Evolutionary conservation across 2,888 invertebrate species (phyloP), one percentile per base, ranked within the genome.

Genomic region (Dolichopus griseipennis): DNA sequence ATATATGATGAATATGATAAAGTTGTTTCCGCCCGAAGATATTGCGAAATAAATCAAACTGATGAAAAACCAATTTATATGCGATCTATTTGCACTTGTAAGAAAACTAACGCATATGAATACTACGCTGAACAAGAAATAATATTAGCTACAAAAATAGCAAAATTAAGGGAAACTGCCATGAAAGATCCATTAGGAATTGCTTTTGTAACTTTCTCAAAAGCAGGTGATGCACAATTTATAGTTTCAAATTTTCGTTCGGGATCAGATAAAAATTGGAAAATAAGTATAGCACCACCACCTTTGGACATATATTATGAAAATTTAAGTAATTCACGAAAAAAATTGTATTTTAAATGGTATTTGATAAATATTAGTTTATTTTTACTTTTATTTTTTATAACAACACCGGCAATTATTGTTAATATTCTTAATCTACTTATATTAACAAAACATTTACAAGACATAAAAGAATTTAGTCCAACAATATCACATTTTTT

Each of bases 251-350:
- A 88, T 70, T 90, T 90, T 75, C 79, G 81, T 65, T 84, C 85
- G 0, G 85, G 87, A 76, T 78, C 88, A 70, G 84, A 88, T 69
- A 81, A 87, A 18, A 86, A 89, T 65, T 97, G 96, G 96, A 85
- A 87, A 63, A 86, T 96, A 7, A 83, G 85, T 43, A 92, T 92
- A 81, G 96, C 97, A 4, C 96, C 97, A 1, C 89, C 92, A 34
- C 95, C 97, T 0, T 88, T 92, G 61, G 96, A 97, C 79, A 91
- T 97, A 67, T 92, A 93, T 79, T 97, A 97, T 96, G 95, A 95
- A 79, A 94, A 97, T 80, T 82, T 97, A 70, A 90, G 91, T 75
- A 87, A 93, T 65, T 88, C 91, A 65, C 90, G 90, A 66, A 88
- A 91, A 68, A 87, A 90, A 73, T 93, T 93, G 92, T 92, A 93